A percentile compares a stretch with the other conserved stretches of the same genome.
Conservation (phyloP, 2,888 invertebrate species). For the Thyatira batis region DNA sequence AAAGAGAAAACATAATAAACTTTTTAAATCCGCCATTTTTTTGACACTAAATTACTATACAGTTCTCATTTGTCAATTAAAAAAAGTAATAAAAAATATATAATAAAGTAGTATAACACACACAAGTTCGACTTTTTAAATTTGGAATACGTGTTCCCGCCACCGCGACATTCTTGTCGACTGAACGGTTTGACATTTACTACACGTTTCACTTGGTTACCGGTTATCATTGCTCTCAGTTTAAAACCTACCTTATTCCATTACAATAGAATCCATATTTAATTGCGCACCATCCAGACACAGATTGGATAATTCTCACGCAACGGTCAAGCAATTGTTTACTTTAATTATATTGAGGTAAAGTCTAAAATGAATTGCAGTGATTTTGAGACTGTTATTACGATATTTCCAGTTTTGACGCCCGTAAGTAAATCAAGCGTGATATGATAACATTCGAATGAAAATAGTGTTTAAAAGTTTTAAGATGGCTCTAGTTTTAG, state of each 20-base stretch:
- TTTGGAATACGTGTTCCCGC: constrained; percentile 43
- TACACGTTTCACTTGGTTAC: constrained; percentile 20
- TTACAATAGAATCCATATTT: not conserved
- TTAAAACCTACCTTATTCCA: constrained; percentile 3
- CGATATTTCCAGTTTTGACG: constrained; percentile 1
- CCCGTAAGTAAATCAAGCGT: constrained; percentile 3
- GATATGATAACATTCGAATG: not conserved
- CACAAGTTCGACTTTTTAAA: constrained; percentile 23
- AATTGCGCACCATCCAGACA: constrained; percentile 6
- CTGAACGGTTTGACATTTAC: constrained; percentile 36
- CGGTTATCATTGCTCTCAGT: constrained; percentile 14
- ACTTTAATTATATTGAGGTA: not conserved
- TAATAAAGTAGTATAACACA: constrained; percentile 20
- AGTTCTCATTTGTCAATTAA: constrained; percentile 3
- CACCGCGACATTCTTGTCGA: constrained; percentile 43
- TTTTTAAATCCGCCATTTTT: constrained; percentile 49
- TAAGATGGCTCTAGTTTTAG: not conserved
- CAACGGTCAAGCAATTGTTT: not conserved
- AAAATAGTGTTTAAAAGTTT: not conserved
- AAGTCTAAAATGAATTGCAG: constrained; percentile 3
- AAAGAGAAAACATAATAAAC: constrained; percentile 43
- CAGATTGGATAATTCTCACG: constrained; percentile 33
- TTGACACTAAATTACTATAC: constrained; percentile 12
- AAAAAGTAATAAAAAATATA: too few species aligned
- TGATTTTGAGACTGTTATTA: constrained; percentile 9